These are phyloP conservation scores for Heliconius hortense DNA, from an alignment of 2,888 invertebrate genomes.

Conservation along the genomic window DNA sequence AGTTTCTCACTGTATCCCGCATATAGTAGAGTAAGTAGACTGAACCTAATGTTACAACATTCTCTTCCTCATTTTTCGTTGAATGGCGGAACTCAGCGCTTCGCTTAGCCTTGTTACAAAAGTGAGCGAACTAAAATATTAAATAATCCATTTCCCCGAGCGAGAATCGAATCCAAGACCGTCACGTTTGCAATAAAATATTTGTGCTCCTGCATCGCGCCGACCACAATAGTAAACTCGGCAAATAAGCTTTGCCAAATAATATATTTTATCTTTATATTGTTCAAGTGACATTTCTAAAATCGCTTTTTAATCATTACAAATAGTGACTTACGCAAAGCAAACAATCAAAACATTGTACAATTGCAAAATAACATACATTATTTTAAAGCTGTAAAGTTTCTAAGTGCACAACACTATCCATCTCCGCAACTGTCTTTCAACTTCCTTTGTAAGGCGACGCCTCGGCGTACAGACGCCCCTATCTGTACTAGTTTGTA, in stretches of 20 bases:
- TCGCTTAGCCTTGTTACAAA: neutral
- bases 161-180: neutral
- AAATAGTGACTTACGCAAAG: conserved; percentile 3
- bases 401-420: conserved; percentile 32
- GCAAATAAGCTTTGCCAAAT: neutral
- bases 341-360: conserved; percentile 8
- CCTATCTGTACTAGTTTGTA: conserved; percentile 12
- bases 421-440: conserved; percentile 33
- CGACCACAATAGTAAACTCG: neutral
- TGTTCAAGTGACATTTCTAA: neutral
- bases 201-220: neutral
- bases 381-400: conserved; percentile 14
- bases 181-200: no score
- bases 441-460: conserved; percentile 33
- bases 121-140: neutral
- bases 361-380: neutral
- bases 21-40: neutral
- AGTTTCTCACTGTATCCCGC: neutral
- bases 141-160: neutral
- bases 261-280: no score
- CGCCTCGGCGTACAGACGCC: conserved; percentile 19
- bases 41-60: neutral
- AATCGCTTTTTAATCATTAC: neutral
- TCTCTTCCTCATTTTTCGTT: neutral
- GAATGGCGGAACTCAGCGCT: neutral